These are phyloP conservation scores for Leucopsar rothschildi DNA, from an alignment of 2,113 vertebrate genomes.

Conservation along the genomic window DNA sequence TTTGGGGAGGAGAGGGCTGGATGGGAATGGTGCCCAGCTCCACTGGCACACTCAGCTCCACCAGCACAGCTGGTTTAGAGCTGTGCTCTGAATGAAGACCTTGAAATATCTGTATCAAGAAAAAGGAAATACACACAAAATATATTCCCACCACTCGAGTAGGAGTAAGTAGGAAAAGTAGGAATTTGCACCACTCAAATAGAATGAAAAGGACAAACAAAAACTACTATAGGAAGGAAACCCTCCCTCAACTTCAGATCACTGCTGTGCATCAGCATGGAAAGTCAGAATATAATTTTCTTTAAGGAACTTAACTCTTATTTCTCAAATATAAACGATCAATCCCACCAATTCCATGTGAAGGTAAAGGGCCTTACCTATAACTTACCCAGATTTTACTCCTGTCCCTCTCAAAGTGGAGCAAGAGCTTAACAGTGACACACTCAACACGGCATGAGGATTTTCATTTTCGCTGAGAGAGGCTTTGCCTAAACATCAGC, in stretches of 20 bases:
- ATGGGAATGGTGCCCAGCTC: background rate
- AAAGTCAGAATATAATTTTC: background rate
- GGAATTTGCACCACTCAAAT: fast-evolving
- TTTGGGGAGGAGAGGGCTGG: background rate
- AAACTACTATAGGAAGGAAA: background rate
- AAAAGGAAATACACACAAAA: background rate
- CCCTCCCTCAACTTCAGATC: background rate
- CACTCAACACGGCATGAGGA: fast-evolving
- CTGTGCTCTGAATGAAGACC: background rate
- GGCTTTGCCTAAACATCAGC: background rate
- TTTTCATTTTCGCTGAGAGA: background rate
- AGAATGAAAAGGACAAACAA: background rate
- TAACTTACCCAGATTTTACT: background rate
- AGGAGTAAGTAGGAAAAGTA: background rate
- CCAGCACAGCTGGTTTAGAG: background rate
- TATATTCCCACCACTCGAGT: background rate
- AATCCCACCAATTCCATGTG: background rate
- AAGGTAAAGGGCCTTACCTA: background rate
- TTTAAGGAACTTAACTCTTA: background rate
- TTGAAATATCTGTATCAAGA: background rate
- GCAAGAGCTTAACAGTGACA: background rate
- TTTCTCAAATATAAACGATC: background rate
- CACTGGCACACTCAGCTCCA: background rate
- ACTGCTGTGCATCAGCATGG: background rate
- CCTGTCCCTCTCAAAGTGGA: background rate